phyloP scores from a whole-genome alignment of 2,113 vertebrate species.

The Muscicapa adusta region DNA sequence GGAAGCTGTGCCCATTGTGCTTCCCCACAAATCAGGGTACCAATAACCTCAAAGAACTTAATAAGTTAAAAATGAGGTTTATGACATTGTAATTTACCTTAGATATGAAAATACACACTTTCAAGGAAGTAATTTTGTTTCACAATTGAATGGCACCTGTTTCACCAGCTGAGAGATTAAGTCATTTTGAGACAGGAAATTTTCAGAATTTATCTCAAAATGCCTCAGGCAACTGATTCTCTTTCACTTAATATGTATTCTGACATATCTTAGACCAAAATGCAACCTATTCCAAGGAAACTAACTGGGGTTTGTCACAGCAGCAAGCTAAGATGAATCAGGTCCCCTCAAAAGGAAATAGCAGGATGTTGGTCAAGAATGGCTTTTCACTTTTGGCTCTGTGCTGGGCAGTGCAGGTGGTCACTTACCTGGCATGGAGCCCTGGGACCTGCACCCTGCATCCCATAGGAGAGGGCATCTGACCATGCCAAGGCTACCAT shows the following conservation, averaged over 20 bases:
- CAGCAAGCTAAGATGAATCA: background rate
- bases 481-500: rapidly evolving
- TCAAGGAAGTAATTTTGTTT: background rate
- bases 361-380: background rate
- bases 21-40: background rate
- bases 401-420: background rate
- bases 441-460: rapidly evolving
- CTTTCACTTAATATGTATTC: background rate
- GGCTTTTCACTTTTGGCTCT: rapidly evolving
- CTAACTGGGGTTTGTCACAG: background rate
- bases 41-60: background rate
- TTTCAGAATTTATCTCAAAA: background rate
- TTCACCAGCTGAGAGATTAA: background rate
- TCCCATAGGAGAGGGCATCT: rapidly evolving
- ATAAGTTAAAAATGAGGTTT: background rate
- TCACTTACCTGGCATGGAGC: rapidly evolving
- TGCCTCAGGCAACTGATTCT: background rate
- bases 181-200: background rate
- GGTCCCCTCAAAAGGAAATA: background rate
- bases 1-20: background rate
- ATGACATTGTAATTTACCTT: background rate
- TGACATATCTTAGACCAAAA: rapidly evolving
- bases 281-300: background rate
- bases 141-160: background rate
- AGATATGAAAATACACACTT: background rate